These are phyloP conservation scores for Phasia obesa DNA, from an alignment of 2,888 invertebrate species.

Conservation along the genomic window DNA sequence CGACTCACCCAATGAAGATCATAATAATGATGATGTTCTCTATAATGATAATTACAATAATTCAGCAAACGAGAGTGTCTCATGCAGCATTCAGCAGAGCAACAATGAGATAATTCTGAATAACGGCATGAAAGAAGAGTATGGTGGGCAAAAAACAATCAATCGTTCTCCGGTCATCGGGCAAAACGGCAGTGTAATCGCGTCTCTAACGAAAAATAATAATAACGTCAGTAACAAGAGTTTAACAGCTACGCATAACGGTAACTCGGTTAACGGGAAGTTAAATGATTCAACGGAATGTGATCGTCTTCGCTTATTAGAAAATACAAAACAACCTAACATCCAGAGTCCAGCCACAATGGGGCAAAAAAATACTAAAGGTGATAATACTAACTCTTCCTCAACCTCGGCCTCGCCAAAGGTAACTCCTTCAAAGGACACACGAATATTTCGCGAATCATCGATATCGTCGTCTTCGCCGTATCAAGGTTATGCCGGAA, in stretches of 20 bases:
- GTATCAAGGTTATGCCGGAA: conserved; percentile 34
- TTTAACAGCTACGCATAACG: conserved; percentile 71
- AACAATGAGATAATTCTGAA: conserved; percentile 45
- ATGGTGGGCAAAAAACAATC: conserved; percentile 71
- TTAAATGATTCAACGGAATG: conserved; percentile 74
- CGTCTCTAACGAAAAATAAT: conserved; percentile 59
- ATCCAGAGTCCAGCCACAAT: conserved; percentile 68
- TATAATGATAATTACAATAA: conserved; percentile 59
- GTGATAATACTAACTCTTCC: conserved; percentile 27
- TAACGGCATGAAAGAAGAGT: conserved; percentile 53
- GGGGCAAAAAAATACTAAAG: conserved; percentile 78
- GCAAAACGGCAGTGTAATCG: conserved; percentile 62
- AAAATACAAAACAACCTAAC: conserved; percentile 31
- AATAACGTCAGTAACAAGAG: conserved; percentile 48
- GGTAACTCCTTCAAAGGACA: background rate
- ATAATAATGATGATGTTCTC: conserved; percentile 53
- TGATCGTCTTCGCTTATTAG: conserved; percentile 72
- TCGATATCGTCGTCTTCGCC: conserved; percentile 8
- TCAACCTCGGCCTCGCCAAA: conserved; percentile 60
- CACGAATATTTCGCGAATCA: conserved; percentile 79
- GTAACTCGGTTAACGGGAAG: conserved; percentile 66
- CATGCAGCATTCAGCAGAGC: conserved; percentile 53
- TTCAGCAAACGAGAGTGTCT: conserved; percentile 66
- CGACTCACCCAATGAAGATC: conserved; percentile 48
- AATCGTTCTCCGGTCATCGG: conserved; percentile 60